These are phyloP conservation scores for Epistrophe eligans DNA, from an alignment of 2,888 invertebrate genomes.

Conservation along the genomic window DNA sequence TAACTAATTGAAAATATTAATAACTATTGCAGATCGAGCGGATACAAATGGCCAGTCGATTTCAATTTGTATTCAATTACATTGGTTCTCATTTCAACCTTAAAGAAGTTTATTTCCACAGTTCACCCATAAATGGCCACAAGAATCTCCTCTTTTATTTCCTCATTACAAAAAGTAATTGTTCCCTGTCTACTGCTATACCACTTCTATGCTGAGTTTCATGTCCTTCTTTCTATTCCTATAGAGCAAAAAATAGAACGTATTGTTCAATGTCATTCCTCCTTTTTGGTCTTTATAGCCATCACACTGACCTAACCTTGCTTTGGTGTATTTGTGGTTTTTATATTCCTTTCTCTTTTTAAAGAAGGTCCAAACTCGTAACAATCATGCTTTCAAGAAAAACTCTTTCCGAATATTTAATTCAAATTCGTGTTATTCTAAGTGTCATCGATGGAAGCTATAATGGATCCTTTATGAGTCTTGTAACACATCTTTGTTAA, in stretches of 20 bases:
- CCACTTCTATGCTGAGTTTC: neutral
- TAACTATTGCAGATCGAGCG: conserved; percentile 55
- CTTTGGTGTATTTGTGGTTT: conserved; percentile 49
- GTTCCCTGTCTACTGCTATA: neutral
- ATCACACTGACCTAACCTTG: conserved; percentile 29
- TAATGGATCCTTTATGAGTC: conserved; percentile 46
- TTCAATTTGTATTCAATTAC: conserved; percentile 66
- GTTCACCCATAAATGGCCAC: conserved; percentile 47
- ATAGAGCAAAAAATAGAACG: conserved; percentile 25
- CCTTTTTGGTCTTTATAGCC: neutral
- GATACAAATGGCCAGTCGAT: conserved; percentile 56
- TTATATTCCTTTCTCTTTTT: neutral
- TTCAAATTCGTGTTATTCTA: conserved; percentile 24
- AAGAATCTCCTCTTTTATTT: conserved; percentile 69
- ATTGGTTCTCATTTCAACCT: conserved; percentile 41
- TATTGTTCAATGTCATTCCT: conserved; percentile 60
- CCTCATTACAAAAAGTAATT: conserved; percentile 72
- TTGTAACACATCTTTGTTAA: neutral
- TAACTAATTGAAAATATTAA: conserved; percentile 59
- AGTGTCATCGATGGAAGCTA: conserved; percentile 26
- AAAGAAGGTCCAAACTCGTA: neutral
- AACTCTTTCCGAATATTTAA: conserved; percentile 5
- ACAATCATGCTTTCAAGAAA: neutral
- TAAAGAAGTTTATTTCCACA: conserved; percentile 9
- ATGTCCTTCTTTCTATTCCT: conserved; percentile 9